phyloP scores from a whole-genome alignment of 2,113 vertebrate species.

The Apus apus region DNA sequence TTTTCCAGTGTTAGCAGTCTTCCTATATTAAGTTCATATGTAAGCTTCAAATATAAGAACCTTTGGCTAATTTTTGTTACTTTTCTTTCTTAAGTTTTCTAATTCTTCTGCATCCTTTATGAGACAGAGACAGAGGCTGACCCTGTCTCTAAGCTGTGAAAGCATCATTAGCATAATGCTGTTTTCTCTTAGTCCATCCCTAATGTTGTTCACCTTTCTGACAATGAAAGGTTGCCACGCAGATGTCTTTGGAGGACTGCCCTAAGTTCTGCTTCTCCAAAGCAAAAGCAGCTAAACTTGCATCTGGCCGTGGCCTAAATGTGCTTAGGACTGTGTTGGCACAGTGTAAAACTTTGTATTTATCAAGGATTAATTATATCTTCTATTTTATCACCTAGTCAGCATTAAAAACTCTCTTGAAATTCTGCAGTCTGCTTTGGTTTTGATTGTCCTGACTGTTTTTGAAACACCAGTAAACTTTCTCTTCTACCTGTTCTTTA shows the following conservation, averaged over 20 bases:
- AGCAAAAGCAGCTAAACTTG: neutral
- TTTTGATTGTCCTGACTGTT: neutral
- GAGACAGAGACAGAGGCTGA: neutral
- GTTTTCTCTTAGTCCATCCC: neutral
- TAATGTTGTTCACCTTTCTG: neutral
- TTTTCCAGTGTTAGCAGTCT: neutral
- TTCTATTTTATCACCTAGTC: neutral
- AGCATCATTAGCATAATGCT: neutral
- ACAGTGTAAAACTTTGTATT: neutral
- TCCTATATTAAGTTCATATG: neutral
- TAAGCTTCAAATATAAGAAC: neutral
- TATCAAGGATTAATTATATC: neutral
- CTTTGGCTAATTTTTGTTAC: neutral
- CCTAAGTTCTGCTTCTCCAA: neutral
- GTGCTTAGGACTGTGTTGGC: rapidly evolving
- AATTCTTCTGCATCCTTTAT: neutral
- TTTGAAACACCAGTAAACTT: neutral
- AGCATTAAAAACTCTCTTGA: neutral
- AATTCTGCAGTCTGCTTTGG: neutral
- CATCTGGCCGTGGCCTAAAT: neutral
- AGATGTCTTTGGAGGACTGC: neutral
- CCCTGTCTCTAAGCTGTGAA: neutral
- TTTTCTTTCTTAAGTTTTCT: neutral
- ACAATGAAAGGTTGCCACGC: neutral
- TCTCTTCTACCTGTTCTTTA: neutral